Percentiles rank a stretch among this genome's conserved stretches.
Conservation (phyloP, 2,113 vertebrate species). For the Ceyx cyanopectus region DNA sequence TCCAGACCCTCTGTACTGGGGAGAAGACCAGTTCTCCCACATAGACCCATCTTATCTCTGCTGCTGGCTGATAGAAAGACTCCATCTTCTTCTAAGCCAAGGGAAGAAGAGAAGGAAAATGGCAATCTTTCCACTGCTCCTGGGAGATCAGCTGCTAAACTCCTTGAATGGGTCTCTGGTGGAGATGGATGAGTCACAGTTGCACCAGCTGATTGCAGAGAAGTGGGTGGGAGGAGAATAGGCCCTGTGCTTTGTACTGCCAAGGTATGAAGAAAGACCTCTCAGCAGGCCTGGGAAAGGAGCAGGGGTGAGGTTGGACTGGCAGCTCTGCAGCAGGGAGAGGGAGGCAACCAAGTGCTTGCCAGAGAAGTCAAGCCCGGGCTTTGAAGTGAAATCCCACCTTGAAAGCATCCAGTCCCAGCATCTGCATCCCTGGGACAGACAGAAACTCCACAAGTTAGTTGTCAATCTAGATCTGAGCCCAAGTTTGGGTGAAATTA, state of each 20-base stretch:
- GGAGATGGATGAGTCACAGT: slow-evolving; percentile 36
- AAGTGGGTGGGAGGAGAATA: slow-evolving; percentile 27
- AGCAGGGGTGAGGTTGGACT: neutral
- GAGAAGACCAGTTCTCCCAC: neutral
- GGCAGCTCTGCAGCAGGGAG: neutral
- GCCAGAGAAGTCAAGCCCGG: neutral
- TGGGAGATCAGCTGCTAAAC: slow-evolving; percentile 12
- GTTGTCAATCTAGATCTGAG: neutral
- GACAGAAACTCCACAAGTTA: neutral
- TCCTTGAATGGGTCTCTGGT: slow-evolving; percentile 3
- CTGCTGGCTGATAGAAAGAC: neutral
- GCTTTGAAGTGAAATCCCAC: neutral
- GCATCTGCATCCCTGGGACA: neutral
- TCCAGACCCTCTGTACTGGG: neutral
- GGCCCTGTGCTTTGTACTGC: neutral
- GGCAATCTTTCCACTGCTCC: neutral
- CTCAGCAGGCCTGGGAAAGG: neutral
- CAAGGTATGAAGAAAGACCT: neutral
- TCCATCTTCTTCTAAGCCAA: neutral
- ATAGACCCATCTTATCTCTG: neutral
- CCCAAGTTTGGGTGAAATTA: neutral
- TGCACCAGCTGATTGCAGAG: slow-evolving; percentile 46
- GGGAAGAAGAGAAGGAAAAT: neutral
- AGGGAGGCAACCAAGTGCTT: neutral
- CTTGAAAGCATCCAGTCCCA: neutral